Evolutionary conservation across 2,888 invertebrate species (phyloP).

Genomic region (Aricia artaxerxes): DNA sequence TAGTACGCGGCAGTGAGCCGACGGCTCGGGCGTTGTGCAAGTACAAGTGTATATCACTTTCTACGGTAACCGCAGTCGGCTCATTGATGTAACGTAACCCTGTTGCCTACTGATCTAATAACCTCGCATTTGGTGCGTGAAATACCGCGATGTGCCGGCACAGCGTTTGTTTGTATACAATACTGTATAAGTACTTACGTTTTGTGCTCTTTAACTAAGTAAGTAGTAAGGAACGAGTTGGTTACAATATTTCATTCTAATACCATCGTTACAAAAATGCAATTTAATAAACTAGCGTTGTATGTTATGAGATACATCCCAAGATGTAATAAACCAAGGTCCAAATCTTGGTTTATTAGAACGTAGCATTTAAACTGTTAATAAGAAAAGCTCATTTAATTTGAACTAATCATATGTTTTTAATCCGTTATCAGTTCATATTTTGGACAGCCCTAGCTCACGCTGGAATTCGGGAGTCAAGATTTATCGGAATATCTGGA

Average conservation of each 20-base stretch:
- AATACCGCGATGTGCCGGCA: constrained; percentile 52
- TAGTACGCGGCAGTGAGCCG: background rate
- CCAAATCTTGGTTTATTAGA: background rate
- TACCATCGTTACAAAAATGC: background rate
- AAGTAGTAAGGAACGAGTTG: background rate
- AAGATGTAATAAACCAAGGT: no score
- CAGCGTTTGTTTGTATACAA: constrained; percentile 8
- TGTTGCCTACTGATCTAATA: constrained; percentile 64
- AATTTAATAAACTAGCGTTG: background rate
- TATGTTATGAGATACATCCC: no score
- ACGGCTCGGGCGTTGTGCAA: constrained; percentile 12
- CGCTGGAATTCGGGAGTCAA: constrained; percentile 28
- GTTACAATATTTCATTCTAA: background rate
- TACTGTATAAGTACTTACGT: background rate
- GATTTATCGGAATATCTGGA: constrained; percentile 35
- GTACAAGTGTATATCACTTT: constrained; percentile 38
- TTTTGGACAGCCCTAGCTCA: background rate
- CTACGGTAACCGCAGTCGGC: constrained; percentile 34
- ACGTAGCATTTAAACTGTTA: background rate
- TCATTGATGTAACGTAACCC: constrained; percentile 49
- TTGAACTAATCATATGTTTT: background rate
- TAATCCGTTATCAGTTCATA: background rate
- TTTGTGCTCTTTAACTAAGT: background rate
- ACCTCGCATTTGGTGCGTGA: constrained; percentile 70
- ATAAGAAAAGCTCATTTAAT: background rate